phyloP scores from a whole-genome alignment of 2,888 invertebrate species.

The Eupsilia transversa region DNA sequence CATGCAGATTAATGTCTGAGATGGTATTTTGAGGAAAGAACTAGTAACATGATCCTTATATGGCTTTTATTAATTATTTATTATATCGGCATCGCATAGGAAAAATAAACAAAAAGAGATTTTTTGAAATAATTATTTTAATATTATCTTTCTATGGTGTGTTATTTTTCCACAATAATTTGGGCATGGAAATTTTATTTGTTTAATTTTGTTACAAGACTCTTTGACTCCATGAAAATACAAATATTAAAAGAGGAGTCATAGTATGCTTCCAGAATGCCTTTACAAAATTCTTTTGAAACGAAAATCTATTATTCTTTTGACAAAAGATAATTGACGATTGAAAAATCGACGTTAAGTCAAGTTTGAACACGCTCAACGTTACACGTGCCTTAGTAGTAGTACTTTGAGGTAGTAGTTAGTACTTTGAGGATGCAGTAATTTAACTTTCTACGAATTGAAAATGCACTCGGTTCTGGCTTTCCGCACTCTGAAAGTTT shows the following conservation, averaged over 20 bases:
- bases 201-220: not conserved
- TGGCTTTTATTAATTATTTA: not conserved
- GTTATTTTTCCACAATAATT: not conserved
- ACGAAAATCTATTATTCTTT: not conserved
- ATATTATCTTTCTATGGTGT: not conserved
- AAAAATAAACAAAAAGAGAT: not conserved
- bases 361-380: constrained; percentile 1
- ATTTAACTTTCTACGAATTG: constrained; percentile 19
- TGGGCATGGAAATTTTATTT: not conserved
- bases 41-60: not conserved
- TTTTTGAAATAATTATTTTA: not conserved
- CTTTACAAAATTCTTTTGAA: not conserved
- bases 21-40: no score
- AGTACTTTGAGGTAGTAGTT: no score
- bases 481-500: not conserved
- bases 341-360: not conserved
- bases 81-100: no score
- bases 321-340: not conserved
- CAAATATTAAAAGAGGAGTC: not conserved
- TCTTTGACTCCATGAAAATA: not conserved
- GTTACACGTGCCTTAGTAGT: not conserved
- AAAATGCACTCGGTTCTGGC: not conserved
- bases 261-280: not conserved
- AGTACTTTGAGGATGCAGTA: no score
- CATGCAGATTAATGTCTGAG: no score